Percentiles rank a stretch among this genome's conserved stretches.
These are phyloP conservation scores for Arrhamphus sclerolepis DNA, from an alignment of 2,797 vertebrate genomes.

Conservation along the genomic window DNA sequence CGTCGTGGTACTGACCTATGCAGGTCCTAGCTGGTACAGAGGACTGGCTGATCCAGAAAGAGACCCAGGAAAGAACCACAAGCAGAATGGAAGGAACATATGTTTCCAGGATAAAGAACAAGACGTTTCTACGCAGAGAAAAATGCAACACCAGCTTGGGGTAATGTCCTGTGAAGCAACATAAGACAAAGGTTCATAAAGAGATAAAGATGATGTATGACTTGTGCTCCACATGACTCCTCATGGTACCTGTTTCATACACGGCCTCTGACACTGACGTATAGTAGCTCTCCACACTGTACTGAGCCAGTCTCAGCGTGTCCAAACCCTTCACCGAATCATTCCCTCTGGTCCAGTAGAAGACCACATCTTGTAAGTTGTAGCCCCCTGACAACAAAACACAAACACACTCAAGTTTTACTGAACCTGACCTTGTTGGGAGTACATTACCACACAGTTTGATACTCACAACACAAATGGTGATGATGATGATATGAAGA, in stretches of 20 bases:
- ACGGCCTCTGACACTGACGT: conserved; percentile 89
- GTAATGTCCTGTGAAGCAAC: conserved; percentile 80
- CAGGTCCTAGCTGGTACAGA: conserved; percentile 91
- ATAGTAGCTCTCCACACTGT: conserved; percentile 90
- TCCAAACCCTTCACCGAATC: conserved; percentile 89
- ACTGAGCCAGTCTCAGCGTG: conserved; percentile 87
- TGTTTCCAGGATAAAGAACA: conserved; percentile 92
- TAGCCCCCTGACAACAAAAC: conserved; percentile 86
- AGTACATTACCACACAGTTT: not conserved
- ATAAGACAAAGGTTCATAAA: conserved; percentile 2
- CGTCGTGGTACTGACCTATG: conserved; percentile 87
- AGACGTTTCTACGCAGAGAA: conserved; percentile 88
- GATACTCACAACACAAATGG: conserved; percentile 50
- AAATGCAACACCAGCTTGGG: conserved; percentile 92
- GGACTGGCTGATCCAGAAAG: conserved; percentile 94
- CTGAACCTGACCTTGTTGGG: not conserved
- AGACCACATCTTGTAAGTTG: conserved; percentile 91
- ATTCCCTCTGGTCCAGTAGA: conserved; percentile 94
- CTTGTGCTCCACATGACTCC: not conserved
- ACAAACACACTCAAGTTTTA: conserved; percentile 11
- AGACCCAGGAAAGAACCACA: conserved; percentile 93
- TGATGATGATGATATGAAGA: conserved; percentile 16
- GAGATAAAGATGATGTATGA: not conserved
- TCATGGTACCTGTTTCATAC: conserved; percentile 87
- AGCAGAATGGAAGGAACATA: conserved; percentile 90